Base-by-base conservation (phyloP, 2,797 vertebrate genomes). In the Calcarius lapponicus region DNA sequence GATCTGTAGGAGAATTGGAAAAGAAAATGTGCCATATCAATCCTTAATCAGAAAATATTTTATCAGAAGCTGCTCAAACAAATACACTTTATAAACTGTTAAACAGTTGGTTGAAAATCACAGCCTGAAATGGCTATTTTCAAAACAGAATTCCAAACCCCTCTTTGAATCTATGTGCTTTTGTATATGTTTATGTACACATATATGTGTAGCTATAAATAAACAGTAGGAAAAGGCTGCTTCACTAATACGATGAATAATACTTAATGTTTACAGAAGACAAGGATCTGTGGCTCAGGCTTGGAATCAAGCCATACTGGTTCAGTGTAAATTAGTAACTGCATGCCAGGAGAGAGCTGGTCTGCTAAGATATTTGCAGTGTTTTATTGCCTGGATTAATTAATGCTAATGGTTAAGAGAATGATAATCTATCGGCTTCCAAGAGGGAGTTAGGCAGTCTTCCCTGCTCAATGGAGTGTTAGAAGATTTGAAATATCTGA, bases 311-410 rank as follows among this genome's bases (percentile, higher is more conserved):
- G 81, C 67, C 93, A 87, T 50, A 24, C 25, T 74, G 50, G 57
- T 92, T 91, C 53, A 43, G 34, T 17, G 69, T 43, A 94, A 95
- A 96, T 91, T 71, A 81, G 73, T 51, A 81, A 70, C 11, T 67
- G 20, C 40, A 64, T 80, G 79, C 86, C 90, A 95, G 80, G 74
- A 95, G 84, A 91, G 71, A 85, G 48, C 45, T 91, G 78, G 80
- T 89, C 81, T 78, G 69, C 67, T 82, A 89, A 36, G 60, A 92
- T 54, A 61, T 86, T 80, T 83, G 84, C 61, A 65, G 38, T 92
- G 86, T 84, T 93, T 96, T 92, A 96, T 87, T 89, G 81, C 64
- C 69, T 79, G 73, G 79, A 93, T 95, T 96, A 97, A 95, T 96
- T 93, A 95, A 94, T 83, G 75, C 43, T 93, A 93, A 94, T 81